Conservation (phyloP, 2,113 vertebrate species). For the Sylvia atricapilla region DNA sequence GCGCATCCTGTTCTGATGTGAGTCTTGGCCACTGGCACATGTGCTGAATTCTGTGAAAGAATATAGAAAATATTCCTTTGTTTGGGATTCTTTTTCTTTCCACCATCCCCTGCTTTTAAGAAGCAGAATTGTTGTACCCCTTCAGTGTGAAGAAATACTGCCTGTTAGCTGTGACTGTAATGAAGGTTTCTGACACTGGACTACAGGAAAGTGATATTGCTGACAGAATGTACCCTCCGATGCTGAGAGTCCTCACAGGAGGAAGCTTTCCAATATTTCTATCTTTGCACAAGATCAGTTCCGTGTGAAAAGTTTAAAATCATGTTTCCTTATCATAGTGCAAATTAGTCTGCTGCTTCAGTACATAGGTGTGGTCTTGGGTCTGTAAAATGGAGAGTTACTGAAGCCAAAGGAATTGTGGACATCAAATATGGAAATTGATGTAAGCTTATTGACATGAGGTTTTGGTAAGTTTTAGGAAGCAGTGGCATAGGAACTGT, state of each 20-base stretch:
- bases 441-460: neutral
- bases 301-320: neutral
- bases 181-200: neutral
- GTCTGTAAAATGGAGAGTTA: neutral
- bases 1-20: neutral
- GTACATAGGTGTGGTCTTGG: neutral
- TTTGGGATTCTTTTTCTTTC: neutral
- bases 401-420: neutral
- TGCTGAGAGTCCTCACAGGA: neutral
- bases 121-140: neutral
- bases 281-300: neutral
- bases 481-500: neutral
- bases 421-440: neutral
- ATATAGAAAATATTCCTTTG: neutral
- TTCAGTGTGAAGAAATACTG: neutral
- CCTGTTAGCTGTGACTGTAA: neutral
- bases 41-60: neutral
- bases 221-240: neutral
- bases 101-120: neutral
- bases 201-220: neutral
- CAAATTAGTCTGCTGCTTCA: neutral
- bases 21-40: neutral
- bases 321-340: neutral
- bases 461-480: neutral
- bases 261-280: neutral